Conservation (phyloP, 2,888 invertebrate genomes). For the Diloba caeruleocephala region DNA sequence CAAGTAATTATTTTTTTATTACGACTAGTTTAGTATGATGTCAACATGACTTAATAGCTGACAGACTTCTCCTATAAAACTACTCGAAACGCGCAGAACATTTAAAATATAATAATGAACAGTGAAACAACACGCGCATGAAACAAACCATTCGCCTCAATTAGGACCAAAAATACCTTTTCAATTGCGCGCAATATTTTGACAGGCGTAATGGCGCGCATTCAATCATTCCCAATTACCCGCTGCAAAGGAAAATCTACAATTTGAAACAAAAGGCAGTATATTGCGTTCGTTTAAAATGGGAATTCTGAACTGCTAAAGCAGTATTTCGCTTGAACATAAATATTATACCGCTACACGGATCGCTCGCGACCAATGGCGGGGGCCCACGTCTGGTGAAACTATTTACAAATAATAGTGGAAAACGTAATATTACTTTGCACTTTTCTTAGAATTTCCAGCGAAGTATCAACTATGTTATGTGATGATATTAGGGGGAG, state of each 20-base stretch:
- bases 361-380: conserved; percentile 17
- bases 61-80: no score
- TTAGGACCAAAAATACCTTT: conserved; percentile 24
- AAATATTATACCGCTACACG: conserved; percentile 16
- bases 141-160: conserved; percentile 20
- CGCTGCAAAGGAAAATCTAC: conserved; percentile 31
- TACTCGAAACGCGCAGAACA: no score
- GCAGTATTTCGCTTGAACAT: conserved; percentile 38
- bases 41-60: no score
- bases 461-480: conserved; percentile 8
- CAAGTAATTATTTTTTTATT: no score
- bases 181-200: conserved; percentile 35
- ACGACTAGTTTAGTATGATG: no score
- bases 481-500: no score
- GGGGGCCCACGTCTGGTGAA: conserved; percentile 1
- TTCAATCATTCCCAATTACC: conserved; percentile 44
- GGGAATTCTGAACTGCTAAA: conserved; percentile 21
- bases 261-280: conserved; percentile 33
- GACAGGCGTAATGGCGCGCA: conserved; percentile 27
- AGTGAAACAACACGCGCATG: background rate
- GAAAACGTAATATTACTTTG: conserved; percentile 27
- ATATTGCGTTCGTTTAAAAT: conserved; percentile 26
- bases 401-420: conserved; percentile 38
- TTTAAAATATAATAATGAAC: no score
- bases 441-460: conserved; percentile 35